Conservation (phyloP, 2,888 invertebrate genomes). For the Ceriagrion tenellum region DNA sequence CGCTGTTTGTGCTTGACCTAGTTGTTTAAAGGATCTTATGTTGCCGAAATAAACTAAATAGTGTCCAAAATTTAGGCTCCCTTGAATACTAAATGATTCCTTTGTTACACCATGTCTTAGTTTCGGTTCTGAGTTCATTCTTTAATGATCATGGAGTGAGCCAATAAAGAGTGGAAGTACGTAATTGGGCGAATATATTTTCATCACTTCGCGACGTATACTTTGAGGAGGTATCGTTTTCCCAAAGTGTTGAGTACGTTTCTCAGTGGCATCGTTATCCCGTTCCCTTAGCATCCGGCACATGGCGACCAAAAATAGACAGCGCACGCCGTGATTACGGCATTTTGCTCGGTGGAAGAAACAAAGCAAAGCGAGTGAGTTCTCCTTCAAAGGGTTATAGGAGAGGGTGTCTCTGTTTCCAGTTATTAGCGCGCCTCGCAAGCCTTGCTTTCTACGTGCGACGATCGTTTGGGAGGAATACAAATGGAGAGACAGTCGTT, state of each 20-base stretch:
- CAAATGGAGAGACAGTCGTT: slow-evolving; percentile 2
- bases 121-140: too few relatives aligned
- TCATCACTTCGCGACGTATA: neutral
- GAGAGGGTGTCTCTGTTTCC: slow-evolving; percentile 19
- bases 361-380: neutral
- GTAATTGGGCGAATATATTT: too few relatives aligned
- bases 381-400: neutral
- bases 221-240: neutral
- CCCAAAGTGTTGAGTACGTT: neutral
- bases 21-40: too few relatives aligned
- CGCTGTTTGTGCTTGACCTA: too few relatives aligned
- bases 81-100: too few relatives aligned
- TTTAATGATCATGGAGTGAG: too few relatives aligned
- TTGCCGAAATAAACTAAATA: too few relatives aligned
- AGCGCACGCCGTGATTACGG: slow-evolving; percentile 26
- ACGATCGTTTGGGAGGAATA: slow-evolving; percentile 14
- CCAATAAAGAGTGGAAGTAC: too few relatives aligned
- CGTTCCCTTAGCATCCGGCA: neutral
- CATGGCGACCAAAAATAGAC: slow-evolving; percentile 12
- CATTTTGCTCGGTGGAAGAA: neutral
- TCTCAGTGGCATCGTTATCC: neutral
- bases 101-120: too few relatives aligned
- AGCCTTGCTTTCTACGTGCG: neutral
- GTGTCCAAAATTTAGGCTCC: too few relatives aligned
- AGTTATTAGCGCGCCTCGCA: slow-evolving; percentile 15